phyloP scores from a whole-genome alignment of 2,113 vertebrate species.

The Chaetura pelagica region DNA sequence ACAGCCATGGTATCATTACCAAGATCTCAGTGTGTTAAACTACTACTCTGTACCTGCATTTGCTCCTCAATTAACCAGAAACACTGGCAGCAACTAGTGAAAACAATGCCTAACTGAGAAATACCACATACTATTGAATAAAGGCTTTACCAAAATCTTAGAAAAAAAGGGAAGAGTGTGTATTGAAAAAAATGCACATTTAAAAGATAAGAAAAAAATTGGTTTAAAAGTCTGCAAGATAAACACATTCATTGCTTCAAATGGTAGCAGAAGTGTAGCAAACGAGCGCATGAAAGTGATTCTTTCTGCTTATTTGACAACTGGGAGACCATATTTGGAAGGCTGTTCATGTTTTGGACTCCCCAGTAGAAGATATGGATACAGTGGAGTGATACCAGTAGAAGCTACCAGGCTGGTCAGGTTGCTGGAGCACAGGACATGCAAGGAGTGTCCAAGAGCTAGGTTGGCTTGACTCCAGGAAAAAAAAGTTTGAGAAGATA shows the following conservation, averaged over 20 bases:
- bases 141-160: not conserved
- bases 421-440: not conserved
- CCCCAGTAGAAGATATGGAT: not conserved
- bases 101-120: not conserved
- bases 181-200: not conserved
- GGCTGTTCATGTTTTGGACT: not conserved
- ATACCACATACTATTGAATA: not conserved
- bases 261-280: not conserved
- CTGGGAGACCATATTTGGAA: not conserved
- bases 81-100: not conserved
- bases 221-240: not conserved
- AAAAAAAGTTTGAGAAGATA: not conserved
- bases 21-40: not conserved
- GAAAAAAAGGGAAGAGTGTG: not conserved
- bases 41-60: not conserved
- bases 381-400: not conserved
- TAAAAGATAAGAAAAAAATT: not conserved
- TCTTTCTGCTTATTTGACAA: not conserved
- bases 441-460: accelerated
- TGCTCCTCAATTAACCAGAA: slow-evolving; percentile 22
- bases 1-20: not conserved
- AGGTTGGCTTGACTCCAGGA: not conserved
- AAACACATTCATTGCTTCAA: not conserved
- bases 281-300: not conserved
- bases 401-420: not conserved